Evolutionary conservation across 2,888 invertebrate species (phyloP).

Genomic region (Phyto melanocephala): DNA sequence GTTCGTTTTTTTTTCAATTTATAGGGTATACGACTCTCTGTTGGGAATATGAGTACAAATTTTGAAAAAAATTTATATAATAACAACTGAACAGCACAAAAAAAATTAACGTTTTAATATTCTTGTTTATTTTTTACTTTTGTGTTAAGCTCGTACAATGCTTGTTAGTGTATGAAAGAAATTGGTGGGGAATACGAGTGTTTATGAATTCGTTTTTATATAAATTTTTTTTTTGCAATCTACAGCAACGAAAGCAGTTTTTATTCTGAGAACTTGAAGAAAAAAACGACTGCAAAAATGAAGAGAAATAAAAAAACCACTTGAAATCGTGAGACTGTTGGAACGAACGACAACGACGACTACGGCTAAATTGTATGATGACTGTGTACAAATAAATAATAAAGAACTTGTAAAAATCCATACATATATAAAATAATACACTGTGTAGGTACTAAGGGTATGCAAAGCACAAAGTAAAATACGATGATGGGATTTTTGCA

Average conservation of each 20-base stretch:
- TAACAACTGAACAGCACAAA: slow-evolving; percentile 45
- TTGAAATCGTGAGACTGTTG: slow-evolving; percentile 54
- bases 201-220: not conserved
- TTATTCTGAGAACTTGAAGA: slow-evolving; percentile 55
- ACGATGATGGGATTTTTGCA: slow-evolving; percentile 23
- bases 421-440: not conserved
- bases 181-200: no score
- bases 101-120: slow-evolving; percentile 34
- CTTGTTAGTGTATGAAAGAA: slow-evolving; percentile 6
- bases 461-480: no score
- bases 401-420: slow-evolving; percentile 17
- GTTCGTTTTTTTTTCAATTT: slow-evolving; percentile 8
- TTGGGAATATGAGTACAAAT: slow-evolving; percentile 45
- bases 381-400: slow-evolving; percentile 21
- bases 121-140: slow-evolving; percentile 21
- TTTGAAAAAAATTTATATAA: slow-evolving; percentile 4
- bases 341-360: slow-evolving; percentile 9
- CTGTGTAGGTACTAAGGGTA: no score
- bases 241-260: slow-evolving; percentile 59
- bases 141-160: slow-evolving; percentile 8
- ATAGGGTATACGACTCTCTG: slow-evolving; percentile 38
- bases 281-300: slow-evolving; percentile 31
- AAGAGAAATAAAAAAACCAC: slow-evolving; percentile 54
- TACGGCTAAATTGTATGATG: not conserved
- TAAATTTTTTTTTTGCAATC: slow-evolving; percentile 47